Conservation (phyloP, 2,888 invertebrate genomes). For the Sylvicola cinctus region DNA sequence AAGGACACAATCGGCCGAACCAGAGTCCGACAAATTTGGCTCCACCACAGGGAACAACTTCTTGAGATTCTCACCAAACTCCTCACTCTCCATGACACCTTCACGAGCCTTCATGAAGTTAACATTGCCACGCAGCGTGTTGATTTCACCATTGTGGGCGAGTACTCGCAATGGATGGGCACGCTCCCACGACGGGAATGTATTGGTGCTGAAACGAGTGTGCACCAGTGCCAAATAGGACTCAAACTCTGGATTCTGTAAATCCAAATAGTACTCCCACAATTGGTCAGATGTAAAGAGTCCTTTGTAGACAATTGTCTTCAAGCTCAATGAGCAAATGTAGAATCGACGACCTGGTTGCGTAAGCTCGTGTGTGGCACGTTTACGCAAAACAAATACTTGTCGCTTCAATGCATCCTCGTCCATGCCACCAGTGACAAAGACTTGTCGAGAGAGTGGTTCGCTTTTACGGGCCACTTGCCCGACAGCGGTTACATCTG, state of each 20-base stretch:
- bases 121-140: conserved; percentile 93
- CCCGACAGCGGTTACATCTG: conserved; percentile 68
- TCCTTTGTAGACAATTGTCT: conserved; percentile 92
- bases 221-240: conserved; percentile 94
- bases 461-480: conserved; percentile 85
- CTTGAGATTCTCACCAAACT: conserved; percentile 48
- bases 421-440: conserved; percentile 39
- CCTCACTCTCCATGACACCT: conserved; percentile 81
- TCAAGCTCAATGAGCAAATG: conserved; percentile 82
- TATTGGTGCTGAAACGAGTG: conserved; percentile 97
- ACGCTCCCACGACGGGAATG: conserved; percentile 98
- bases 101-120: conserved; percentile 98
- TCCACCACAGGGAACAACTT: conserved; percentile 93
- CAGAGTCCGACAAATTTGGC: conserved; percentile 93
- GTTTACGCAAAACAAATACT: conserved; percentile 85
- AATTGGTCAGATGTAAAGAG: conserved; percentile 84
- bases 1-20: conserved; percentile 91
- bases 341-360: conserved; percentile 80
- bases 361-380: conserved; percentile 73
- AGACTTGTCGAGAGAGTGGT: conserved; percentile 92
- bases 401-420: conserved; percentile 29
- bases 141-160: conserved; percentile 99
- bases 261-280: conserved; percentile 57
- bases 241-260: conserved; percentile 57
- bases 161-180: conserved; percentile 85